phyloP scores from a whole-genome alignment of 2,888 invertebrate genomes.

The Incurvaria masculella region DNA sequence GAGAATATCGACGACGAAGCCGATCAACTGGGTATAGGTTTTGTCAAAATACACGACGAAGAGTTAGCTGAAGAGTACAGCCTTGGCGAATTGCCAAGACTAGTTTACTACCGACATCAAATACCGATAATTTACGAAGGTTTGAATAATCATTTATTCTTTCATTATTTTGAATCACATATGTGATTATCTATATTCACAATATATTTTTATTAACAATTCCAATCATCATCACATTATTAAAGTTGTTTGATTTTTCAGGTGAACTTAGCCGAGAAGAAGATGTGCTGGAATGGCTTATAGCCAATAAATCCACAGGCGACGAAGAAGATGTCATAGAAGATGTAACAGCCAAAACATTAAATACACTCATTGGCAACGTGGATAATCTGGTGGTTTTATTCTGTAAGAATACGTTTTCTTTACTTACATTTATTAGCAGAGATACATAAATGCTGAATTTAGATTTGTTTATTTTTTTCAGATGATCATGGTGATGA shows the following conservation, averaged over 20 bases:
- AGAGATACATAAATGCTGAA: background rate
- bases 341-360: constrained; percentile 87
- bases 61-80: constrained; percentile 90
- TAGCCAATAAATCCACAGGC: constrained; percentile 89
- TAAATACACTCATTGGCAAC: constrained; percentile 83
- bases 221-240: background rate
- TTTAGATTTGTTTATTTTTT: constrained; percentile 18
- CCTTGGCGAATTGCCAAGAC: constrained; percentile 80
- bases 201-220: background rate
- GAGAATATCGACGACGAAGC: constrained; percentile 96
- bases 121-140: constrained; percentile 94
- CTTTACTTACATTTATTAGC: background rate
- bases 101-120: constrained; percentile 92
- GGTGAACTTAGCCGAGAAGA: constrained; percentile 89
- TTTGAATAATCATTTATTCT: too few species aligned
- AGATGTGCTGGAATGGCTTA: constrained; percentile 90
- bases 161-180: too few species aligned
- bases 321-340: constrained; percentile 94
- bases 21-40: constrained; percentile 90
- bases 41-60: constrained; percentile 92
- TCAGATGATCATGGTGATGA: constrained; percentile 90
- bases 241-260: constrained; percentile 19
- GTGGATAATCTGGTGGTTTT: constrained; percentile 90
- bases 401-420: constrained; percentile 68
- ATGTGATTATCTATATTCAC: background rate